Evolutionary conservation across 2,888 invertebrate species (phyloP).

Genomic region (Volucella bombylans): DNA sequence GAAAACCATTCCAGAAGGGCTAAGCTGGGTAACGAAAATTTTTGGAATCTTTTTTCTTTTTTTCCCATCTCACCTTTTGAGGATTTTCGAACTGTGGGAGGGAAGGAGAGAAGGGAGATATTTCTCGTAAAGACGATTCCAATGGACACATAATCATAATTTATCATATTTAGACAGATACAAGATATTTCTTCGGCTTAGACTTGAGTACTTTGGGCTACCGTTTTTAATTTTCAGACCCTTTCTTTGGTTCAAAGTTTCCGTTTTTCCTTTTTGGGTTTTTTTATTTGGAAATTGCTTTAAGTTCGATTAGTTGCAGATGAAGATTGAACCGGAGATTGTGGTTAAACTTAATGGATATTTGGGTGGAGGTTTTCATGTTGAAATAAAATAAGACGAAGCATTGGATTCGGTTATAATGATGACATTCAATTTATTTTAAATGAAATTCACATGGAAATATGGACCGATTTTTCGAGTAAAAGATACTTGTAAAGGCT

Average conservation of each 20-base stretch:
- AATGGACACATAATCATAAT: constrained; percentile 61
- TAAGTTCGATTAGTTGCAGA: constrained; percentile 12
- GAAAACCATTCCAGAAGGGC: not conserved
- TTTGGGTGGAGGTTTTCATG: not conserved
- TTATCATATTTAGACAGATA: constrained; percentile 66
- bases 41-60: constrained; percentile 19
- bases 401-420: too few species aligned
- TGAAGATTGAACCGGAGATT: not conserved
- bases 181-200: constrained; percentile 64
- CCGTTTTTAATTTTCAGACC: constrained; percentile 15
- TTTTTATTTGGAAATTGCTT: constrained; percentile 5
- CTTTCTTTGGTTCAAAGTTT: not conserved
- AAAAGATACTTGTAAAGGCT: too few species aligned
- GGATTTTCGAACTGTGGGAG: constrained; percentile 7
- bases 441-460: too few species aligned
- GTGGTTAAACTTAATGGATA: not conserved
- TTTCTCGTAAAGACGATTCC: constrained; percentile 50
- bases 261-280: constrained; percentile 22
- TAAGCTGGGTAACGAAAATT: not conserved
- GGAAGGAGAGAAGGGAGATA: not conserved
- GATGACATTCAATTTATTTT: too few species aligned
- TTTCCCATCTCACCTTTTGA: not conserved
- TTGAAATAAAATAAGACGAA: not conserved
- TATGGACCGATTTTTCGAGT: too few species aligned
- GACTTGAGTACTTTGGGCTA: constrained; percentile 50